Conservation (phyloP, 2,113 vertebrate genomes). For the Todiramphus saurophagus region DNA sequence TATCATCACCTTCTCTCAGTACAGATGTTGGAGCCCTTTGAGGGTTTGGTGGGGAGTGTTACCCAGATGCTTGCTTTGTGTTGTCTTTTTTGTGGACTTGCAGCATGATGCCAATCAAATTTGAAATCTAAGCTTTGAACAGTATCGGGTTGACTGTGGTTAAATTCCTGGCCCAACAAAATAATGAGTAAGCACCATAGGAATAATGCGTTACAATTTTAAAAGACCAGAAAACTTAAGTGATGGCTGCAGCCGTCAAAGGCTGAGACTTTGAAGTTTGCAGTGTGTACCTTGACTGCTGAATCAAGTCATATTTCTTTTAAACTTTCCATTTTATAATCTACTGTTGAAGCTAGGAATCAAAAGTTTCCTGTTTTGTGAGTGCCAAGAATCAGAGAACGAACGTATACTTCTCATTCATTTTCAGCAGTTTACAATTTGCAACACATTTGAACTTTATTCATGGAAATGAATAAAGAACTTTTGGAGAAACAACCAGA, state of each 20-base stretch:
- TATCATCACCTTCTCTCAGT: not conserved
- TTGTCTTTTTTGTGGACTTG: not conserved
- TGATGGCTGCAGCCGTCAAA: not conserved
- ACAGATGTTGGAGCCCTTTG: not conserved
- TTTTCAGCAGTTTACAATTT: not conserved
- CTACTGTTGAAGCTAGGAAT: slow-evolving; percentile 8
- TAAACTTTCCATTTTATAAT: slow-evolving; percentile 2
- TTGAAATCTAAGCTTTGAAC: not conserved
- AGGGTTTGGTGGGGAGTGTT: not conserved
- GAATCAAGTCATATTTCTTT: not conserved
- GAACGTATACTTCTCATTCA: not conserved
- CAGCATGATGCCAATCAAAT: not conserved
- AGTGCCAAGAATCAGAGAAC: not conserved
- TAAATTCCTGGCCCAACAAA: not conserved
- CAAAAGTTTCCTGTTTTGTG: not conserved
- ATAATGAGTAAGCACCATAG: not conserved
- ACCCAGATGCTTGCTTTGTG: not conserved
- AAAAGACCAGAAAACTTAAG: not conserved
- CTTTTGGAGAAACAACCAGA: not conserved
- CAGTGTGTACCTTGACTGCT: not conserved
- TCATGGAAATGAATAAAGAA: not conserved
- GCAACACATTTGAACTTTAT: not conserved
- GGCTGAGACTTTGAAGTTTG: not conserved
- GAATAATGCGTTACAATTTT: not conserved
- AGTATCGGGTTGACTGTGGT: not conserved